Evolutionary conservation across 2,888 invertebrate species (phyloP).

Genomic region (Chrysolina americana): DNA sequence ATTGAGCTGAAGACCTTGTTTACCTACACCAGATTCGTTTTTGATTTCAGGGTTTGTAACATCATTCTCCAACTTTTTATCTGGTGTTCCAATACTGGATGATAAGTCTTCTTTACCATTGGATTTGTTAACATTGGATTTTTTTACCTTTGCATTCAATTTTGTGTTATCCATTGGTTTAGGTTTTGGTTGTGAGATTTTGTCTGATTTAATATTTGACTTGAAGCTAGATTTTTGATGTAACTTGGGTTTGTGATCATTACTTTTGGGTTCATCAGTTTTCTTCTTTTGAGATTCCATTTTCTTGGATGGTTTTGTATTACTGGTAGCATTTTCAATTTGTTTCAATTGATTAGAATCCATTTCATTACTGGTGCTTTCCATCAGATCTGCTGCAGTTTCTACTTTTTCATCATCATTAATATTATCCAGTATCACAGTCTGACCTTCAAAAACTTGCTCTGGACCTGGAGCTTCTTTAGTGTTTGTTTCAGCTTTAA

Average conservation of each 20-base stretch:
- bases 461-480: background rate
- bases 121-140: slow-evolving; percentile 28
- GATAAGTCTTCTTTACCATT: slow-evolving; percentile 29
- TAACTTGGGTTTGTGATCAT: slow-evolving; percentile 27
- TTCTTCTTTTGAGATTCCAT: slow-evolving; percentile 34
- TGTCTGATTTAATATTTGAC: slow-evolving; percentile 31
- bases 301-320: slow-evolving; percentile 25
- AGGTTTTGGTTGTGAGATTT: slow-evolving; percentile 25
- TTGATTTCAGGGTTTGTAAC: slow-evolving; percentile 33
- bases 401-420: background rate
- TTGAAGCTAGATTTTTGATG: slow-evolving; percentile 33
- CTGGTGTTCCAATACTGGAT: background rate
- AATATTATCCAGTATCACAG: background rate
- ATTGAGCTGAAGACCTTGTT: slow-evolving; percentile 46
- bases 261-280: slow-evolving; percentile 26
- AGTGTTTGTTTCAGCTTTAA: background rate
- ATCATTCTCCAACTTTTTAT: slow-evolving; percentile 12
- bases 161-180: slow-evolving; percentile 24
- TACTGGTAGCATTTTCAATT: background rate
- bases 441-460: background rate
- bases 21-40: slow-evolving; percentile 2
- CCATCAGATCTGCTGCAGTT: background rate
- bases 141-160: slow-evolving; percentile 26
- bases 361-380: background rate
- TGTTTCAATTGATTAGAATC: background rate